Evolutionary conservation across 2,888 invertebrate genomes (phyloP), one percentile per base, ranked within the genome.

Genomic region (Bellardia bayeri): DNA sequence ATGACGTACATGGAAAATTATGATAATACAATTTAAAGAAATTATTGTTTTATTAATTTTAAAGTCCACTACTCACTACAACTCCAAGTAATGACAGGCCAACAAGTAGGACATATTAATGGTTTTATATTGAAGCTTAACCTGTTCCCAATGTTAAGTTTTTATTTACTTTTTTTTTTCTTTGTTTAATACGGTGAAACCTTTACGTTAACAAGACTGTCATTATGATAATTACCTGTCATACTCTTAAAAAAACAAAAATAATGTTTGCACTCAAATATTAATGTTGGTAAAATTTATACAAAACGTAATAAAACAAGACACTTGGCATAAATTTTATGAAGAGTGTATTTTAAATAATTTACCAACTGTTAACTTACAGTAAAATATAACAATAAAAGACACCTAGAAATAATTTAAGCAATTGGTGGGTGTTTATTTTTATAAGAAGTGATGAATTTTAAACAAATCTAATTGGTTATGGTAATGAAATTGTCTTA

Each of bases 201-300:
- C 71, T 66, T 71, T 66, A 51, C 49, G 16, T 68, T 84, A 87
- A 82, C 81, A 87, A 84, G 76, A 56, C 81, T 87, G 81, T 84
- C 87, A 84, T 87, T 87, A 81, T 74, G 78, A 87, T 87, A 87
- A 81, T 87, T 87, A 81, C 68, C 72, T 81, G 87, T 78, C 87
- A 81, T 83, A 78, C 16, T 40, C 13, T 16, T 56, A 13, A n/a
- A 23, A 76, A 30, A 11, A 37, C 2, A 66, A 66, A 23, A 56
- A 56, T 23, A 74, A 74, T 58, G 58, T 68, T 49, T 42, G 61
- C 80, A 37, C 37, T 64, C 33, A 63, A 63, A 4, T 23, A 40
- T 51, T 51, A 69, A 69, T 37, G 51, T 23, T 23, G 16, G 5
- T 23, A 16, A n/a, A 66, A 54, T 23, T 37, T 13, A 64, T 9